Evolutionary conservation across 2,797 vertebrate species (phyloP), one percentile per base, ranked within the genome.

Genomic region (Malacoctenus gilli): DNA sequence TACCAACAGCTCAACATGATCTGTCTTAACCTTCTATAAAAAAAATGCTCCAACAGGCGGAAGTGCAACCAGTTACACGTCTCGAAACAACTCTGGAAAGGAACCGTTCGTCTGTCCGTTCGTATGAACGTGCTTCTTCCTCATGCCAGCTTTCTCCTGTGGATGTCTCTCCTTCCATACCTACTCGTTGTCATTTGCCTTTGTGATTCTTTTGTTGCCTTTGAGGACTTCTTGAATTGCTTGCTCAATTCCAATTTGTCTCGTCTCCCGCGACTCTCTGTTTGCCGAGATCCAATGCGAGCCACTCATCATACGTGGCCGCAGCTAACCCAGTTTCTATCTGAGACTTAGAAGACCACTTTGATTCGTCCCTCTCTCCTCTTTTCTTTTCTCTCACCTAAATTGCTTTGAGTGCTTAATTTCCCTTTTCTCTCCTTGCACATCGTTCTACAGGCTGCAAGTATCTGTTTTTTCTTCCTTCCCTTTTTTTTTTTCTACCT

Each of bases 331-430:
- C 38, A 20, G 53, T 56, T 76, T 73, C 38, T 56, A 44, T 55
- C 38, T 53, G 37, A 20, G 28, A 70, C 42, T 19, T 39, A 39
- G 37, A 72, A 39, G 63, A 50, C 16, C 38, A 59, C 64, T 74
- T 74, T 55, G 28, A 84, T 61, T 64, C 57, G 13, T 35, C 49
- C 20, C 1, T 3, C 42, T 64, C 67, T 59, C 43, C 38, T 55
- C n/a, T 39, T 77, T 76, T 59, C 59, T 63, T 77, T 64, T 38
- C n/a, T 62, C 43, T 49, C 25, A 48, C 53, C 40, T 68, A 72
- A 79, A 83, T 80, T 77, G 59, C 68, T 77, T 59, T 71, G 59
- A 82, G 56, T 66, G 51, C 38, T 72, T 72, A 20, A 58, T 81
- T 72, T 72, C 56, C 63, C 62, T 60, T 44, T 51, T 48, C 55